Evolutionary conservation across 1,140 invertebrate species (phyloP), one percentile per base, ranked within the genome.

Genomic region (Octopus bimaculoides): DNA sequence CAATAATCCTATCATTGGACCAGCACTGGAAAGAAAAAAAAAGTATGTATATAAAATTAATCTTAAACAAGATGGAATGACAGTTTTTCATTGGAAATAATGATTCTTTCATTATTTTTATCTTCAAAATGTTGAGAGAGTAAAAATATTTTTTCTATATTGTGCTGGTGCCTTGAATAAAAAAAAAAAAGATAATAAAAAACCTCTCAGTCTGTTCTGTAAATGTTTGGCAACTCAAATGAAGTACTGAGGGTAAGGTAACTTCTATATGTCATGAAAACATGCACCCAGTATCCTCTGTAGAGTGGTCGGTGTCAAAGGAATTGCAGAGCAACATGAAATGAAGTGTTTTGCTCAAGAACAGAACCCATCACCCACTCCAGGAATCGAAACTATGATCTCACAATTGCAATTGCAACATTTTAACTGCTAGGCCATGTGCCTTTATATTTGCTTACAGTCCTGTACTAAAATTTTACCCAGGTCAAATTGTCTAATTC

Each of bases 11-110:
- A 90, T 78, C 12, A 86, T 77, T 26, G 89, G 86, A 41, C 89
- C 89, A 83, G 82, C 94, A 84, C 79, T 98, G 90, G 17, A 69
- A 69, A 69, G 14, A 61, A 61, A 17, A 61, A 17, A 12, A 61
- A 17, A 61, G 17, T 3, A 69, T 17, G 14, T n/a, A 69, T 69
- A 0, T 69, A 69, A 69, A n/a, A 69, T 69, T 61, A 1, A 12
- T 61, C 9, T 12, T 12, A 61, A 12, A 12, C 17, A 61, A 12
- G 56, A 12, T 17, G 17, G 56, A 61, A 12, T 12, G 17, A 17
- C 56, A 61, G 56, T 61, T 61, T 12, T 61, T 12, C 9, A 17
- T 61, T 9, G 9, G 1, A 61, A 61, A 17, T 61, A 12, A 61
- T 12, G 3, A 61, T 17, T 61, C 17, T 12, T 61, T 9, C 9